Conservation (phyloP, 2,797 vertebrate species). For the Tokudaia muenninki region DNA sequence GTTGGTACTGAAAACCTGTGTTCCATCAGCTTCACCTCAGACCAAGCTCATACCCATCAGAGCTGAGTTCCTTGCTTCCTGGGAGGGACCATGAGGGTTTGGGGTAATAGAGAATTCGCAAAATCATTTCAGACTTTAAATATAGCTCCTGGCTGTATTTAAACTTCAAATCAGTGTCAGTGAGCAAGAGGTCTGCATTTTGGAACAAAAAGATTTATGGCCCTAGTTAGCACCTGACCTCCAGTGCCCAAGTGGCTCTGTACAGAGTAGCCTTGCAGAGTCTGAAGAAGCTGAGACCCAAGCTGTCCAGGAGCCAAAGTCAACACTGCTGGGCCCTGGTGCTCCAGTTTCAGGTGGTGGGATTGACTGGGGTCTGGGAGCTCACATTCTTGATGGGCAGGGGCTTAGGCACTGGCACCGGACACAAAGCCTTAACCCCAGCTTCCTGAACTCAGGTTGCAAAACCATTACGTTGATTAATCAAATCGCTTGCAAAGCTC, state of each 20-base stretch:
- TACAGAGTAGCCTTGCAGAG: background rate
- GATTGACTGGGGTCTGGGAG: background rate
- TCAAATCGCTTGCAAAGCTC: background rate
- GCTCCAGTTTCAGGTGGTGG: conserved; percentile 8
- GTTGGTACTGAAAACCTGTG: background rate
- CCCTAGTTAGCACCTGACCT: background rate
- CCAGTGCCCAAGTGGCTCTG: background rate
- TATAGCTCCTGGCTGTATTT: rapidly evolving
- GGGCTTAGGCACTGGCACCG: conserved; percentile 56
- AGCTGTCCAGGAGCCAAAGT: background rate
- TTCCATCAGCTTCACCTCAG: rapidly evolving
- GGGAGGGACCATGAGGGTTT: rapidly evolving
- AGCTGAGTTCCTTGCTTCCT: rapidly evolving
- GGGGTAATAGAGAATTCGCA: rapidly evolving
- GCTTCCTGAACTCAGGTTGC: conserved; percentile 49
- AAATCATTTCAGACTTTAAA: background rate
- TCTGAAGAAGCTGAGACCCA: background rate
- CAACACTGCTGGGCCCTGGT: background rate
- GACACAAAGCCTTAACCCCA: conserved; percentile 67
- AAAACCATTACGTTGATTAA: conserved; percentile 80
- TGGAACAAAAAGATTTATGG: background rate
- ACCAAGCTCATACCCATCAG: rapidly evolving
- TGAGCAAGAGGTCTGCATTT: background rate
- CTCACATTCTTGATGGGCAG: conserved; percentile 11
- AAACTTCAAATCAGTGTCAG: background rate